Conservation (phyloP, 2,797 vertebrate genomes). For the Sciurus vulgaris region DNA sequence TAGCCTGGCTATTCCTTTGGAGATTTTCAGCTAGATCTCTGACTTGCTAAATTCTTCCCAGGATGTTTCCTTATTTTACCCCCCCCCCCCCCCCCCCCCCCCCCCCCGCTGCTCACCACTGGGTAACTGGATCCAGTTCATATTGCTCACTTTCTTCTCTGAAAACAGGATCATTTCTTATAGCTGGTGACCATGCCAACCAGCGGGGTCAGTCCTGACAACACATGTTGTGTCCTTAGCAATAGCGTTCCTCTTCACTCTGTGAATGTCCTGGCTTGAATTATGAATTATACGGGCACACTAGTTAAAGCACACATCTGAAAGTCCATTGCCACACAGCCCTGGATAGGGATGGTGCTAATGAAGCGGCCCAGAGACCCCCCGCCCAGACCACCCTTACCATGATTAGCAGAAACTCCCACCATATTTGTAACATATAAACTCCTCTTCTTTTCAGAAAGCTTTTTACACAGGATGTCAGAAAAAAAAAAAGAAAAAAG, state of each 20-base stretch:
- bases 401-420: no score
- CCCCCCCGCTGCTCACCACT: background rate
- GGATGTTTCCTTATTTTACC: background rate
- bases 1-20: background rate
- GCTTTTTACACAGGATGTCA: no score
- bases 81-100: fast-evolving
- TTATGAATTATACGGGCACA: background rate
- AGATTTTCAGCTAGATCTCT: background rate
- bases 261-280: background rate
- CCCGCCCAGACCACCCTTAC: no score
- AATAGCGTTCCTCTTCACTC: background rate
- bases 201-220: background rate
- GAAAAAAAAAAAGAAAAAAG: no score
- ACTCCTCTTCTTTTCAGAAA: no score
- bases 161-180: background rate
- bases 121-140: background rate
- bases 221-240: background rate
- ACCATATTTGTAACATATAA: no score
- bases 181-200: background rate
- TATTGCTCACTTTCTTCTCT: background rate
- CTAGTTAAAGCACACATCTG: background rate
- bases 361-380: no score
- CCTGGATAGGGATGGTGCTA: background rate
- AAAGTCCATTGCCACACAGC: background rate
- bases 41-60: background rate